phyloP scores from a whole-genome alignment of 2,797 vertebrate genomes.

The Enteromius afrohamiltoni region DNA sequence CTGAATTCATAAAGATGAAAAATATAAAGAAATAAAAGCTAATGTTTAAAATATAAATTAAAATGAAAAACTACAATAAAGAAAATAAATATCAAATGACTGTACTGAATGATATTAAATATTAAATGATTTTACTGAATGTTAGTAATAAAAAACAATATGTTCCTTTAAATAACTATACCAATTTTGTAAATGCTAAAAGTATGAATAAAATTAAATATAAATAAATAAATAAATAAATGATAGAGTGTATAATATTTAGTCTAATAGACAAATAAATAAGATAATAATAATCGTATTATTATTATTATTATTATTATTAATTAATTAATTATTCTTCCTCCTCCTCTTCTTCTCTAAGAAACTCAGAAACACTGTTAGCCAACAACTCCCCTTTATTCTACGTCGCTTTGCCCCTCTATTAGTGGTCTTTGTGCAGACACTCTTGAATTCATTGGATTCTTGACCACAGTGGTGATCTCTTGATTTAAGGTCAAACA shows the following conservation, averaged over 20 bases:
- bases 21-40: no score
- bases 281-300: neutral
- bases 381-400: neutral
- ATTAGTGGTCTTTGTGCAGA: slow-evolving; percentile 26
- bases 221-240: neutral
- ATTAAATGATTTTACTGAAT: no score
- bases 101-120: no score
- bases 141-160: no score
- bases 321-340: neutral
- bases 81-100: no score
- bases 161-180: no score
- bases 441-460: slow-evolving; percentile 38
- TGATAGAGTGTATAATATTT: neutral
- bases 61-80: no score
- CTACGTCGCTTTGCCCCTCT: slow-evolving; percentile 24
- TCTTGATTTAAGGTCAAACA: slow-evolving; percentile 47
- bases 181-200: neutral
- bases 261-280: no score
- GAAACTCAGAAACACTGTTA: neutral
- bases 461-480: slow-evolving; percentile 36
- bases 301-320: neutral
- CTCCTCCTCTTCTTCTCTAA: neutral
- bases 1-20: no score
- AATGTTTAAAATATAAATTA: no score
- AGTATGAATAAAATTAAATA: neutral